These are phyloP conservation scores for Pandemis heparana DNA, from an alignment of 2,888 invertebrate genomes.

Conservation along the genomic window DNA sequence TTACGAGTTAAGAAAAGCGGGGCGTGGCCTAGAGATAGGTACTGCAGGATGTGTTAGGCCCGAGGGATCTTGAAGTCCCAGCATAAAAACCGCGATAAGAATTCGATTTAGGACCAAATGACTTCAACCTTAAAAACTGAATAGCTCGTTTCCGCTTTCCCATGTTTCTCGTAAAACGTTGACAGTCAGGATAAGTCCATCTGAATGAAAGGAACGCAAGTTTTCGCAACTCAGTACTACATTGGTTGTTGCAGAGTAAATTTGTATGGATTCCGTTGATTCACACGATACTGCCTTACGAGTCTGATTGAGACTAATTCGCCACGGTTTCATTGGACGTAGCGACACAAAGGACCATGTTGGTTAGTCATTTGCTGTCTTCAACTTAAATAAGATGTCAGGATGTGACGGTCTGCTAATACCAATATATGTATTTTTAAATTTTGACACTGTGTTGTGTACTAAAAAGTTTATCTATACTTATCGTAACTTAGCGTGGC, in stretches of 20 bases:
- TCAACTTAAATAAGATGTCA: neutral
- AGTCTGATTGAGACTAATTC: slow-evolving; percentile 25
- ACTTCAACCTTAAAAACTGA: neutral
- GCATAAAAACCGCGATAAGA: neutral
- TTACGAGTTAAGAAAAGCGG: too few relatives aligned
- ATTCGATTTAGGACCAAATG: neutral
- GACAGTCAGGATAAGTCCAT: slow-evolving; percentile 14
- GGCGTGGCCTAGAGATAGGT: too few relatives aligned
- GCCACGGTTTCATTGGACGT: slow-evolving; percentile 12
- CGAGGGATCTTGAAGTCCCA: neutral
- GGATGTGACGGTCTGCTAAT: too few relatives aligned
- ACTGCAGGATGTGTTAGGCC: too few relatives aligned
- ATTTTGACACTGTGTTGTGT: too few relatives aligned
- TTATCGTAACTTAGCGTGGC: too few relatives aligned
- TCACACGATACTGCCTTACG: slow-evolving; percentile 20
- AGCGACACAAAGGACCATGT: slow-evolving; percentile 15
- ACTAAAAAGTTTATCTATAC: too few relatives aligned
- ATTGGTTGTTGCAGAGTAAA: neutral
- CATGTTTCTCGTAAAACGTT: neutral
- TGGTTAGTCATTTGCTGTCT: neutral
- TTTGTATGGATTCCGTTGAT: slow-evolving; percentile 11
- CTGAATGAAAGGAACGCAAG: slow-evolving; percentile 3
- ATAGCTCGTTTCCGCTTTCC: neutral
- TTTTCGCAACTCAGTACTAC: neutral
- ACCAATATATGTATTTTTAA: too few relatives aligned